phyloP scores from a whole-genome alignment of 2,797 vertebrate species.

The Gouania willdenowi region DNA sequence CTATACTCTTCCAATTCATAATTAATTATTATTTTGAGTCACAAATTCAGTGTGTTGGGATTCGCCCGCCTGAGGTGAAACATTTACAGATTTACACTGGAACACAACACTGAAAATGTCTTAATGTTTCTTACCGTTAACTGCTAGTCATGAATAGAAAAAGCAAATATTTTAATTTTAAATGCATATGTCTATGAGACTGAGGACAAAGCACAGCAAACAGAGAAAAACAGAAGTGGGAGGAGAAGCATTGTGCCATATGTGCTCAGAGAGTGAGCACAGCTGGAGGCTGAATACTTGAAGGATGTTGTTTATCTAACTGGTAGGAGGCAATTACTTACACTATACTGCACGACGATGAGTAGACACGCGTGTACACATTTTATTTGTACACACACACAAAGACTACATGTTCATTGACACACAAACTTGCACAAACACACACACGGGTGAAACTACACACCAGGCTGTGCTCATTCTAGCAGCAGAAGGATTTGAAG shows the following conservation, averaged over 20 bases:
- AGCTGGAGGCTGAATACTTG: conserved; percentile 57
- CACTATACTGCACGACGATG: conserved; percentile 30
- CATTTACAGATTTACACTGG: no score
- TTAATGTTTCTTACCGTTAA: no score
- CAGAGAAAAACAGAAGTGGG: conserved; percentile 2
- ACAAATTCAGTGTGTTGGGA: no score
- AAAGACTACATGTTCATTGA: not conserved
- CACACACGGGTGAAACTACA: not conserved
- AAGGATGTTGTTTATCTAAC: conserved; percentile 54
- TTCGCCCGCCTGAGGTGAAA: no score
- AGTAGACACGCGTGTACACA: conserved; percentile 3
- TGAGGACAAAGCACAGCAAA: not conserved
- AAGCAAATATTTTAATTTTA: no score
- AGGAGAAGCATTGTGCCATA: conserved; percentile 22
- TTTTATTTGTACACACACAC: conserved; percentile 4
- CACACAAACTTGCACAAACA: conserved; percentile 2
- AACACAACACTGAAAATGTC: no score
- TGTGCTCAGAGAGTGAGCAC: conserved; percentile 16
- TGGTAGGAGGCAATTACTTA: conserved; percentile 59
- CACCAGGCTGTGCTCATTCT: no score
- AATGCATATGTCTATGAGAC: no score
- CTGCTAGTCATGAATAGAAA: no score
- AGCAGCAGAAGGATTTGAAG: conserved; percentile 10
- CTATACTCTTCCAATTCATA: no score
- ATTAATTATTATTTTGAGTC: no score